Evolutionary conservation across 2,797 vertebrate genomes (phyloP).

Genomic region (Orientallactaga sibirica): DNA sequence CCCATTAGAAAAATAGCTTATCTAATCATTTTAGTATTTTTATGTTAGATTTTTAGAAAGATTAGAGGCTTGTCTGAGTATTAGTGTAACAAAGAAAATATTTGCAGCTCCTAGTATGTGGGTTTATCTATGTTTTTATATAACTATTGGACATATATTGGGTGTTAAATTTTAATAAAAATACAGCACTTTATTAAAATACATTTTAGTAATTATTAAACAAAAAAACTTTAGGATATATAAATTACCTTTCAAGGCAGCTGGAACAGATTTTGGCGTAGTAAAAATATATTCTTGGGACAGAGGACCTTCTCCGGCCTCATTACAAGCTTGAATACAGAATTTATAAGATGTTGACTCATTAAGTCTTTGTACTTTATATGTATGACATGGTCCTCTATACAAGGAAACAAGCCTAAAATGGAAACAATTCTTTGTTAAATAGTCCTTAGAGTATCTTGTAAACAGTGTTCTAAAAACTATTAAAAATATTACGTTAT

Average conservation of each 20-base stretch:
- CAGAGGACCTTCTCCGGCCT: conserved; percentile 98
- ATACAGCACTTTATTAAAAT: conserved; percentile 46
- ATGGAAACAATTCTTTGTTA: conserved; percentile 73
- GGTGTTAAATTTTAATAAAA: conserved; percentile 32
- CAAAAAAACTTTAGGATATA: conserved; percentile 39
- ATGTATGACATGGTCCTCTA: conserved; percentile 98
- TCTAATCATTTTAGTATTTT: conserved; percentile 62
- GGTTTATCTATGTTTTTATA: conserved; percentile 24
- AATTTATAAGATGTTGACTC: conserved; percentile 98
- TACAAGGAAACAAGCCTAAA: conserved; percentile 96
- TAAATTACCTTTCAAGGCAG: conserved; percentile 95
- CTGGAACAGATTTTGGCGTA: conserved; percentile 96
- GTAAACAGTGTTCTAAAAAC: conserved; percentile 50
- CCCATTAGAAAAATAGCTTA: conserved; percentile 49
- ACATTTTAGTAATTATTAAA: conserved; percentile 60
- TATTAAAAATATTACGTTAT: conserved; percentile 21
- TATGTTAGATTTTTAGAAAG: conserved; percentile 52
- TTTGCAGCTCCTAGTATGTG: neutral
- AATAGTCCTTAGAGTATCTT: conserved; percentile 51
- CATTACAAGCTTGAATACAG: conserved; percentile 99
- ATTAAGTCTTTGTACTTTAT: conserved; percentile 99
- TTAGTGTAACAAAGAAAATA: conserved; percentile 38
- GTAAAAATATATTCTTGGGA: conserved; percentile 97
- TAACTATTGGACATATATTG: conserved; percentile 6
- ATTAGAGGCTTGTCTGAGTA: conserved; percentile 14